Evolutionary conservation across 2,797 vertebrate species (phyloP).

Genomic region (Ibycter americanus): DNA sequence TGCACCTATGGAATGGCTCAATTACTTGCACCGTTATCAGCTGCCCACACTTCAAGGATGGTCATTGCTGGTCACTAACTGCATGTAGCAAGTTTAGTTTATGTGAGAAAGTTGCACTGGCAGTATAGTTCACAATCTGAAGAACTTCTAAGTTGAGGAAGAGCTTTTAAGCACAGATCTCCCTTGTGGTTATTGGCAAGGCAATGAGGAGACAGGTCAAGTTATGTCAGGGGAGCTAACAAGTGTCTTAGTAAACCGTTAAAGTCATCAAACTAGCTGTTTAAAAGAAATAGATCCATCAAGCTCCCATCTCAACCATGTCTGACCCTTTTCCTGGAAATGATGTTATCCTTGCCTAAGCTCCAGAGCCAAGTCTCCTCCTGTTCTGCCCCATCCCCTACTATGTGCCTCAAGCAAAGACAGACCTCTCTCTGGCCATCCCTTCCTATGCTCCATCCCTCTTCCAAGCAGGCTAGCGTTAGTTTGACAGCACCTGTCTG

Average conservation of each 20-base stretch:
- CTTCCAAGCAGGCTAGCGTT: background rate
- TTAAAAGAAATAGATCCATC: background rate
- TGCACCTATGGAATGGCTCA: background rate
- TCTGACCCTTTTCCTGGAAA: background rate
- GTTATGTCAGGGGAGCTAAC: background rate
- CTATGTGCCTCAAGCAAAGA: background rate
- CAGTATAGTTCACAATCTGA: background rate
- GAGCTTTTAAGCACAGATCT: background rate
- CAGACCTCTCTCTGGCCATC: background rate
- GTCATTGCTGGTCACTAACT: background rate
- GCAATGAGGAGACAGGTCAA: background rate
- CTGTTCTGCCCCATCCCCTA: background rate
- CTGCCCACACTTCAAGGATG: background rate
- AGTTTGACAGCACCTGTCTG: background rate
- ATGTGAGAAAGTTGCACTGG: background rate
- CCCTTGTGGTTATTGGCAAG: background rate
- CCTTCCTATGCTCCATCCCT: background rate
- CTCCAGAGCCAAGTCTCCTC: background rate
- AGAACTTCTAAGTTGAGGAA: background rate
- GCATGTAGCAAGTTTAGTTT: background rate
- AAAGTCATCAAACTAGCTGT: background rate
- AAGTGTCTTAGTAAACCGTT: background rate
- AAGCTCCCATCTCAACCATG: background rate
- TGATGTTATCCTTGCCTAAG: background rate
- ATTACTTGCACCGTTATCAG: background rate